Evolutionary conservation across 2,888 invertebrate species (phyloP).

Genomic region (Druceiella hillmani): DNA sequence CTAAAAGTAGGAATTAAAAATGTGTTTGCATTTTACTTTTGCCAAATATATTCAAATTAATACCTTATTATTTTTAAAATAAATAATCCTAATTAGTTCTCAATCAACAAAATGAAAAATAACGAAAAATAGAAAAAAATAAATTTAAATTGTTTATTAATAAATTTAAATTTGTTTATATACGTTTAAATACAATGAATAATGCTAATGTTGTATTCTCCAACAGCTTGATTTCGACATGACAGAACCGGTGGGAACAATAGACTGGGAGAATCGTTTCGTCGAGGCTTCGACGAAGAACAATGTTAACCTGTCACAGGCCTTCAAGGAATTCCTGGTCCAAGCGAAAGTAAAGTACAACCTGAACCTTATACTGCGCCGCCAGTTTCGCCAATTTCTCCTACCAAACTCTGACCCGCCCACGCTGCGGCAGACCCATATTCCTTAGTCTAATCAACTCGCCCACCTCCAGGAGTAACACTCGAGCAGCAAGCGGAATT

Average conservation of each 20-base stretch:
- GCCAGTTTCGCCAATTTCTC: constrained; percentile 68
- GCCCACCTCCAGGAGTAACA: constrained; percentile 79
- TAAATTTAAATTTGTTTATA: too few species aligned
- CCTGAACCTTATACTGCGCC: constrained; percentile 76
- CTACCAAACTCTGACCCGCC: constrained; percentile 48
- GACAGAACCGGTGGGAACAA: constrained; percentile 77
- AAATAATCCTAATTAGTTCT: too few species aligned
- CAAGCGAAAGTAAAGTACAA: constrained; percentile 90
- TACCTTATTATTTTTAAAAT: too few species aligned
- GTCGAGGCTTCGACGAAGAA: constrained; percentile 88
- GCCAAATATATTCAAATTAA: too few species aligned
- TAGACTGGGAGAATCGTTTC: constrained; percentile 92
- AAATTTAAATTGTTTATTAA: too few species aligned
- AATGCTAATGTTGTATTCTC: too few species aligned
- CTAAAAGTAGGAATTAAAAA: too few species aligned
- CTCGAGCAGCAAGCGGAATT: constrained; percentile 70
- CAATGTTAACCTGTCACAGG: constrained; percentile 72
- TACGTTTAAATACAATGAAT: too few species aligned
- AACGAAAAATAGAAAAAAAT: too few species aligned
- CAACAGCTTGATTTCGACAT: constrained; percentile 73
- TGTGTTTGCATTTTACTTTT: too few species aligned
- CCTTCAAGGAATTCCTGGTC: constrained; percentile 82
- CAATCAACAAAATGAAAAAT: too few species aligned
- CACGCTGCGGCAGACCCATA: constrained; percentile 53
- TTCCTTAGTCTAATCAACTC: constrained; percentile 75